phyloP scores from a whole-genome alignment of 1,140 invertebrate species.

The Monochamus saltuarius region DNA sequence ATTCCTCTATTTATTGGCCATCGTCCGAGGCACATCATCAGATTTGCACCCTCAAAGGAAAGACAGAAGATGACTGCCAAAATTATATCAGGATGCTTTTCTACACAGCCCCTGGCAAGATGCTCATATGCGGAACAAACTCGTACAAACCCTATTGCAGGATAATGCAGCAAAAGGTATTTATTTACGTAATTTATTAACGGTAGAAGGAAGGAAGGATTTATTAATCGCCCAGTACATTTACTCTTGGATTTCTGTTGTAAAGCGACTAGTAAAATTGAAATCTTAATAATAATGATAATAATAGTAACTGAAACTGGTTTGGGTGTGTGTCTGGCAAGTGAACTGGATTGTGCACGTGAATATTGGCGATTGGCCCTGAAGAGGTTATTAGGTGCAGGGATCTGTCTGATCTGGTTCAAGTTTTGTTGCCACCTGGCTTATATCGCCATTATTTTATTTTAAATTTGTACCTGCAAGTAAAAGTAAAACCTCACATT shows the following conservation, averaged over 20 bases:
- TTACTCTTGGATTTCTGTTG: too few species aligned
- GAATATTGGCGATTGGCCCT: not conserved
- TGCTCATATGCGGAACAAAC: constrained; percentile 94
- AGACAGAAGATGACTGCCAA: constrained; percentile 88
- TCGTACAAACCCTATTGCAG: constrained; percentile 93
- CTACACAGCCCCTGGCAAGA: constrained; percentile 67
- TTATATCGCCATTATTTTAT: too few species aligned
- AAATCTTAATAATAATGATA: too few species aligned
- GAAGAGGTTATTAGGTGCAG: too few species aligned
- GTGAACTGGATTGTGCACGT: constrained; percentile 5
- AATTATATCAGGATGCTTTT: constrained; percentile 92
- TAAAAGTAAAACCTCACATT: too few species aligned
- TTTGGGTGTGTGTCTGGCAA: constrained; percentile 3
- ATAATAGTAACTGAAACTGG: not conserved
- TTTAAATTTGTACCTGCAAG: too few species aligned
- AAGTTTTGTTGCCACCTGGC: too few species aligned
- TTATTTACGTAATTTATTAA: too few species aligned
- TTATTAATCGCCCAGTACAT: too few species aligned
- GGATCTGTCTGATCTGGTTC: too few species aligned
- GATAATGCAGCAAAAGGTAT: constrained; percentile 66
- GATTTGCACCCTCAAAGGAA: constrained; percentile 85
- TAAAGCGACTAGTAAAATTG: too few species aligned
- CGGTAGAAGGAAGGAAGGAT: too few species aligned
- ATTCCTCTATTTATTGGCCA: constrained; percentile 71
- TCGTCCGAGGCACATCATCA: constrained; percentile 79